phyloP scores from a whole-genome alignment of 2,888 invertebrate species.

The Platycheirus rosarum region DNA sequence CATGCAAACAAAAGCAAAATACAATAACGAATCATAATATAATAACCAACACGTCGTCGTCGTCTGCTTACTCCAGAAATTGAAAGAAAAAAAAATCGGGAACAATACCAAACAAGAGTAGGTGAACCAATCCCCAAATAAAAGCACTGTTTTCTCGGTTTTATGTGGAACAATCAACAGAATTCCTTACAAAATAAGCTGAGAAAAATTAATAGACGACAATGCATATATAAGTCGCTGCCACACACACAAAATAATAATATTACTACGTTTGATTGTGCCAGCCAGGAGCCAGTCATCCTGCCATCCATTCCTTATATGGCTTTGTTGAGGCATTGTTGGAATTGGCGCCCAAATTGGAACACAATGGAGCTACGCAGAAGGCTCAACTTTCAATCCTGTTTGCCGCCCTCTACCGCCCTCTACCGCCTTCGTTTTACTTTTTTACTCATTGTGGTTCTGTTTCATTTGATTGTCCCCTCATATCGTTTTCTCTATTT shows the following conservation, averaged over 20 bases:
- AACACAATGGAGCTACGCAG: no score
- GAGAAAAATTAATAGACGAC: constrained; percentile 13
- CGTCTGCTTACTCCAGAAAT: not conserved
- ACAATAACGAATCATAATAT: constrained; percentile 20
- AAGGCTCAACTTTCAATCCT: no score
- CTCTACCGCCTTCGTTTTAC: no score
- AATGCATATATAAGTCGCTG: constrained; percentile 15
- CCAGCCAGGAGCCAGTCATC: no score
- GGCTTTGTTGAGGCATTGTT: no score
- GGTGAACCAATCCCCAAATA: not conserved
- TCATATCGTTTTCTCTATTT: not conserved
- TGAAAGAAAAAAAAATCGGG: not conserved
- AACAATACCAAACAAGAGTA: not conserved
- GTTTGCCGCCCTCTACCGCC: no score
- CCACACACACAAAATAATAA: constrained; percentile 42
- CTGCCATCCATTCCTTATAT: no score
- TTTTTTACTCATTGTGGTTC: not conserved
- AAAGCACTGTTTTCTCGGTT: constrained; percentile 39
- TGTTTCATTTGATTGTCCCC: not conserved
- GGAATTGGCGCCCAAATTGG: no score
- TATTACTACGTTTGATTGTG: constrained; percentile 25
- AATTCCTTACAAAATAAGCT: constrained; percentile 57
- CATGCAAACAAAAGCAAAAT: constrained; percentile 1
- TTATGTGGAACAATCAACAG: constrained; percentile 66
- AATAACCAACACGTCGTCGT: not conserved